Evolutionary conservation across 2,113 vertebrate species (phyloP).

Genomic region (Coregonus clupeaformis): DNA sequence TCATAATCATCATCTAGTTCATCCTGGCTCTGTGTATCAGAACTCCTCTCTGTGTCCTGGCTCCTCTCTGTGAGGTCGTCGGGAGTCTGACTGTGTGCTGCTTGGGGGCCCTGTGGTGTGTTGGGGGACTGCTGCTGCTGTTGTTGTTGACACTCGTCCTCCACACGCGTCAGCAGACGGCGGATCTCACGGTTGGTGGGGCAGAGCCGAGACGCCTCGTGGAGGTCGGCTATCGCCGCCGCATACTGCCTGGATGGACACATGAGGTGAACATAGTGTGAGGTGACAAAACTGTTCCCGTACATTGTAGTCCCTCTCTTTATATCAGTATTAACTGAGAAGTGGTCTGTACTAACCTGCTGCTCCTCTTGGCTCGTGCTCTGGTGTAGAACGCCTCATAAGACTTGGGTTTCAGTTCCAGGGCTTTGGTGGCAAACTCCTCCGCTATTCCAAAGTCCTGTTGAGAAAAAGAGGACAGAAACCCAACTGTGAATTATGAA

Average conservation of each 20-base stretch:
- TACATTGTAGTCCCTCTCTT: neutral
- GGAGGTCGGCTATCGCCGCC: constrained; percentile 88
- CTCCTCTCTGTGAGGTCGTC: constrained; percentile 48
- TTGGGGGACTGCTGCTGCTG: constrained; percentile 65
- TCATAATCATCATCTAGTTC: constrained; percentile 55
- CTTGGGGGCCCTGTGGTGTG: constrained; percentile 68
- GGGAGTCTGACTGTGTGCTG: constrained; percentile 43
- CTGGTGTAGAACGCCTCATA: constrained; percentile 96
- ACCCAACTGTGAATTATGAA: too few relatives aligned
- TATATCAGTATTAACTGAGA: neutral
- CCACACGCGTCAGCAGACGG: constrained; percentile 86
- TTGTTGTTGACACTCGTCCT: constrained; percentile 88
- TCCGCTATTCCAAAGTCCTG: constrained; percentile 98
- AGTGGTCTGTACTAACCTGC: constrained; percentile 80
- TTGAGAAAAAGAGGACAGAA: constrained; percentile 8
- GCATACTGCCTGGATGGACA: constrained; percentile 82
- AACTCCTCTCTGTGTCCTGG: constrained; percentile 44
- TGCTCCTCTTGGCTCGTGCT: constrained; percentile 95
- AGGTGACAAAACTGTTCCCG: too few relatives aligned
- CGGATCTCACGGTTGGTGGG: constrained; percentile 93
- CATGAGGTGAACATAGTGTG: neutral
- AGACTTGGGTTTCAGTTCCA: constrained; percentile 93
- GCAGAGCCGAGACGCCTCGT: constrained; percentile 88
- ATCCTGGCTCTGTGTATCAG: constrained; percentile 53
- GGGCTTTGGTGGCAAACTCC: constrained; percentile 95